Conservation (phyloP, 2,797 vertebrate species). For the Poeciliopsis presidionis region DNA sequence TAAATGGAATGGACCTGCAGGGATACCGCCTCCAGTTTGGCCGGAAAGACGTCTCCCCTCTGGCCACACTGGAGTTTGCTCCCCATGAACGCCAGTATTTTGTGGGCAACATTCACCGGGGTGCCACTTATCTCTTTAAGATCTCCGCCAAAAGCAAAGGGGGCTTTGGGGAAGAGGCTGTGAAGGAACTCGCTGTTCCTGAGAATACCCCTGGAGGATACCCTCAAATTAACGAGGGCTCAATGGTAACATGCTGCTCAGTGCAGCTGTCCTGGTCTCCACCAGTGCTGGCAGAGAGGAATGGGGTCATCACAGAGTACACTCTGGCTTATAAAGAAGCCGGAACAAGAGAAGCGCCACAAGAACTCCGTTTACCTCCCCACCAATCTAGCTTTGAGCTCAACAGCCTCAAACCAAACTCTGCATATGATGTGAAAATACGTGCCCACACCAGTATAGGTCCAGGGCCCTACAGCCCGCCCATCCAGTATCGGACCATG, state of each 20-base stretch:
- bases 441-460: constrained; percentile 98
- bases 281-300: constrained; percentile 92
- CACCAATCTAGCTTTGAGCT: constrained; percentile 88
- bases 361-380: constrained; percentile 88
- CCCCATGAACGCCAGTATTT: constrained; percentile 85
- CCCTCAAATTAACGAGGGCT: constrained; percentile 89
- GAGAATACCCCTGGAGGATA: constrained; percentile 92
- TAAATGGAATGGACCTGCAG: constrained; percentile 85
- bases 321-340: constrained; percentile 93
- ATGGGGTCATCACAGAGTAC: constrained; percentile 92
- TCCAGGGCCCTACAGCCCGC: constrained; percentile 97
- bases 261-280: constrained; percentile 95
- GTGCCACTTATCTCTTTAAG: constrained; percentile 93
- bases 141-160: constrained; percentile 91
- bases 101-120: constrained; percentile 87
- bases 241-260: constrained; percentile 89
- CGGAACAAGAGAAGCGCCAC: constrained; percentile 74
- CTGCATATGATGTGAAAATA: constrained; percentile 96
- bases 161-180: constrained; percentile 92
- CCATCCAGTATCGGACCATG: constrained; percentile 96
- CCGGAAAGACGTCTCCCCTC: constrained; percentile 86
- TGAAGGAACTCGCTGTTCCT: constrained; percentile 84
- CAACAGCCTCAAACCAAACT: constrained; percentile 94
- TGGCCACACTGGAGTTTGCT: constrained; percentile 91
- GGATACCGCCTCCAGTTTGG: constrained; percentile 96